Conservation (phyloP, 2,797 vertebrate species). For the Hipposideros larvatus region DNA sequence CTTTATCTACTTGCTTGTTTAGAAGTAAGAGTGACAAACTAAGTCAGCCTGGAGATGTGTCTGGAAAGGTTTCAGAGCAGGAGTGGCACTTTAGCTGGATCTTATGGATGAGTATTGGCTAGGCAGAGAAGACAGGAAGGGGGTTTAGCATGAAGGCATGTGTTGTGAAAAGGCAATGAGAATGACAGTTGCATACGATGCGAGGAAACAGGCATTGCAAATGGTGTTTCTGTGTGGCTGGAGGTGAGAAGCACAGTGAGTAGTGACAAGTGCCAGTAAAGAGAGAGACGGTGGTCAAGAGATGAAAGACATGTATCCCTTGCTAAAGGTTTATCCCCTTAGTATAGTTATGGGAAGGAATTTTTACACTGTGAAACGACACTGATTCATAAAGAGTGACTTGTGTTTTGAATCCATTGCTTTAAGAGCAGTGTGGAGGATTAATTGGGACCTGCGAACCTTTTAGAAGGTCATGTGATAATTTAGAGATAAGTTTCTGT, state of each 20-base stretch:
- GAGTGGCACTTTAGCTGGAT: background rate
- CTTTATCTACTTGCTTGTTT: background rate
- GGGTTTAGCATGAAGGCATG: background rate
- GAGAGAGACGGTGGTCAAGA: background rate
- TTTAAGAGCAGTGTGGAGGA: background rate
- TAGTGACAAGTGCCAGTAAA: background rate
- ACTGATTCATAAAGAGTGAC: background rate
- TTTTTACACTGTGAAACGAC: background rate
- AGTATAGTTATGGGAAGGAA: background rate
- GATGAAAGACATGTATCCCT: background rate
- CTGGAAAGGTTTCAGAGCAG: background rate
- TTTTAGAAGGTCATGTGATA: background rate
- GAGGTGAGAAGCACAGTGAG: background rate
- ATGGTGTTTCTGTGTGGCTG: background rate
- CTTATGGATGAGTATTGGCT: background rate
- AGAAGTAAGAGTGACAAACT: background rate
- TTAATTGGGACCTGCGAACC: background rate
- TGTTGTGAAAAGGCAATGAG: background rate
- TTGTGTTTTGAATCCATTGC: background rate
- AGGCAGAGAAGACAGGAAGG: background rate
- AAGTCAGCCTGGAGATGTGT: background rate
- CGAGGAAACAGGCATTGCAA: background rate
- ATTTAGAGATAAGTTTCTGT: conserved; percentile 8
- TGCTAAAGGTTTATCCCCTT: background rate
- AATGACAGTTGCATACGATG: background rate